These are phyloP conservation scores for Sinelater perroti DNA, from an alignment of 2,888 invertebrate species.

Conservation along the genomic window DNA sequence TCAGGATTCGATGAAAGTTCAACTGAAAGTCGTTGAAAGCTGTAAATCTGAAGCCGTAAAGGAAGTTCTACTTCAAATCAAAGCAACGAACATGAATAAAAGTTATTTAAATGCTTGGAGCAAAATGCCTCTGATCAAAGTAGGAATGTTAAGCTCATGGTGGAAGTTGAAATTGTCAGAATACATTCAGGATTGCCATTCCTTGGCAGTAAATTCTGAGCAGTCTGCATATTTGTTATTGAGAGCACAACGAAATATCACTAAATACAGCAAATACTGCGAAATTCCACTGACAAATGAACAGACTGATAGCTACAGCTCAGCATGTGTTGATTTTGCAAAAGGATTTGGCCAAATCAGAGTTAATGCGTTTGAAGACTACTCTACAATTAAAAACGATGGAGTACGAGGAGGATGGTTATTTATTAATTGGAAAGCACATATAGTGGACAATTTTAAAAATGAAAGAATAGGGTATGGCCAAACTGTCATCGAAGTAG, in stretches of 20 bases:
- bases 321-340: constrained; percentile 62
- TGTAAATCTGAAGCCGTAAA: constrained; percentile 60
- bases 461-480: constrained; percentile 69
- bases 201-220: constrained; percentile 55
- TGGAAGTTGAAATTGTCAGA: constrained; percentile 63
- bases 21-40: constrained; percentile 62
- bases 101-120: constrained; percentile 68
- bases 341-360: constrained; percentile 56
- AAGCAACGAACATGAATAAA: constrained; percentile 74
- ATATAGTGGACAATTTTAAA: constrained; percentile 63
- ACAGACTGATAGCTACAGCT: constrained; percentile 47
- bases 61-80: constrained; percentile 73
- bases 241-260: constrained; percentile 58
- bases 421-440: constrained; percentile 57
- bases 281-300: constrained; percentile 54
- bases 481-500: constrained; percentile 70
- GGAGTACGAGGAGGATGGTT: constrained; percentile 51
- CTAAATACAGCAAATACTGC: constrained; percentile 51
- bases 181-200: constrained; percentile 5
- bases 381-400: constrained; percentile 26
- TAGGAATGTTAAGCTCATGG: constrained; percentile 68
- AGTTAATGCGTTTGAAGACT: constrained; percentile 52
- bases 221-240: constrained; percentile 65
- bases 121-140: constrained; percentile 66
- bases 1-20: constrained; percentile 68